phyloP scores from a whole-genome alignment of 2,113 vertebrate genomes.

The Choloepus hoffmanni region DNA sequence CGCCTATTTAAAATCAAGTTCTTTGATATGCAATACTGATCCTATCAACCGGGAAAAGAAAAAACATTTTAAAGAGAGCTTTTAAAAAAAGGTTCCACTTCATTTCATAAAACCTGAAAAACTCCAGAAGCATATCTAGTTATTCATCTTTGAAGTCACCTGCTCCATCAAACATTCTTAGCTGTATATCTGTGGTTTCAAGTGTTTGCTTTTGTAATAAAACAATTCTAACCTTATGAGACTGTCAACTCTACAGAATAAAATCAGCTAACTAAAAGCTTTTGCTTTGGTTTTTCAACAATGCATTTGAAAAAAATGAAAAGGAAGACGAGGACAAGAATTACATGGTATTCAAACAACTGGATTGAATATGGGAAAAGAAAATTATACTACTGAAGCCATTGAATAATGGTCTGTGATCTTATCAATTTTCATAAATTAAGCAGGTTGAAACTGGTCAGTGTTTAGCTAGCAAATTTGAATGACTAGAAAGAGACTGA shows the following conservation, averaged over 20 bases:
- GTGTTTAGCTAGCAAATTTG: slow-evolving; percentile 53
- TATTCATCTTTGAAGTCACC: slow-evolving; percentile 79
- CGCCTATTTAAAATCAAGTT: slow-evolving; percentile 66
- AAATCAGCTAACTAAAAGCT: slow-evolving; percentile 78
- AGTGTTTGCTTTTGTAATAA: slow-evolving; percentile 81
- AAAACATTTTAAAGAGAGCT: slow-evolving; percentile 56
- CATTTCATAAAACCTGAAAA: slow-evolving; percentile 77
- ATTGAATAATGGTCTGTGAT: slow-evolving; percentile 56
- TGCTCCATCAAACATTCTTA: slow-evolving; percentile 73
- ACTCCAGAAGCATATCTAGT: slow-evolving; percentile 58
- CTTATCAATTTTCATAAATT: slow-evolving; percentile 77
- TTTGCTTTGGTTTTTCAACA: slow-evolving; percentile 77
- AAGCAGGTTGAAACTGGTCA: slow-evolving; percentile 71
- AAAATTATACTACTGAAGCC: slow-evolving; percentile 61
- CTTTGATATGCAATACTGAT: slow-evolving; percentile 79
- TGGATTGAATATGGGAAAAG: slow-evolving; percentile 32
- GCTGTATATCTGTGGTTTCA: slow-evolving; percentile 72
- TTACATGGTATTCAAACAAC: slow-evolving; percentile 62
- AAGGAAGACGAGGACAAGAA: slow-evolving; percentile 48
- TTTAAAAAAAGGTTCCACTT: slow-evolving; percentile 55
- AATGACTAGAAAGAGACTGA: slow-evolving; percentile 44
- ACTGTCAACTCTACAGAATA: slow-evolving; percentile 65
- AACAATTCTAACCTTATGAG: slow-evolving; percentile 76
- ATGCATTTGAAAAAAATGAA: slow-evolving; percentile 50
- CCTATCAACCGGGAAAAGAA: slow-evolving; percentile 56